These are phyloP conservation scores for Gryllus bimaculatus DNA, from an alignment of 1,140 invertebrate genomes.

Conservation along the genomic window DNA sequence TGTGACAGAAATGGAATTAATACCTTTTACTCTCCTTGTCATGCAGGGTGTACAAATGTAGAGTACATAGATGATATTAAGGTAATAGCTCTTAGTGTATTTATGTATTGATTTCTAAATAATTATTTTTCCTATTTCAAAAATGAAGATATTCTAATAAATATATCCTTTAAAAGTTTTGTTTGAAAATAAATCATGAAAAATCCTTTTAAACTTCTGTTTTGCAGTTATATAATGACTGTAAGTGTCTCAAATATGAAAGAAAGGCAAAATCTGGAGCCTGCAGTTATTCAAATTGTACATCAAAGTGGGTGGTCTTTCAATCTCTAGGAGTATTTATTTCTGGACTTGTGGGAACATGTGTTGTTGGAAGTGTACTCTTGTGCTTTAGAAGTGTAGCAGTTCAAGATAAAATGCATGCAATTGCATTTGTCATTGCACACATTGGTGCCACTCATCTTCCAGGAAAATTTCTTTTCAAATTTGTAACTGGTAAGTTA, in stretches of 20 bases:
- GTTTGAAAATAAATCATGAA: neutral
- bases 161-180: neutral
- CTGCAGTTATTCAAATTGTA: neutral
- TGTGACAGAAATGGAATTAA: neutral
- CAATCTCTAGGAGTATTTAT: neutral
- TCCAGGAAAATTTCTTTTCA: neutral
- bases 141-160: neutral
- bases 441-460: neutral
- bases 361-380: neutral
- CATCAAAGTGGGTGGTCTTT: neutral
- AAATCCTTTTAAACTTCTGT: neutral
- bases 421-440: neutral
- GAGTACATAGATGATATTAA: neutral
- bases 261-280: neutral
- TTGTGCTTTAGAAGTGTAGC: constrained; percentile 6
- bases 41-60: neutral
- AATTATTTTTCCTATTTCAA: neutral
- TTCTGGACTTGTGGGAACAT: neutral
- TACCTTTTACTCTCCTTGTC: constrained; percentile 7
- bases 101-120: neutral
- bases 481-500: neutral
- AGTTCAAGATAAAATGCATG: neutral
- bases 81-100: neutral
- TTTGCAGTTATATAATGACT: neutral
- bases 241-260: neutral